Base-by-base conservation (phyloP, 2,888 invertebrate species). In the Pediacus dermestoides region DNA sequence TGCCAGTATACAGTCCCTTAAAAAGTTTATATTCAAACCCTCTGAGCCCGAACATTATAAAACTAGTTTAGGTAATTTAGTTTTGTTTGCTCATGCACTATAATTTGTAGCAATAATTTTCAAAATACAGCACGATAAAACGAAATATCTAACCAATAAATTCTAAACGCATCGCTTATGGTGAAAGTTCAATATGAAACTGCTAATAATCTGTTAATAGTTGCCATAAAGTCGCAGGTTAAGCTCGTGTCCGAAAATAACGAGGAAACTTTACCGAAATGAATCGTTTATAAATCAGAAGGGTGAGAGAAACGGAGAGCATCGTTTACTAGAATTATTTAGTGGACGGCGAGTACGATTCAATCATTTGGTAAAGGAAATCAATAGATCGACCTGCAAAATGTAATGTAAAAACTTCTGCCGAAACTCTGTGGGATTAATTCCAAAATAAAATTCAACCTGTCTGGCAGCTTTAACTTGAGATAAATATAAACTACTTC, bases 131-230 rank as follows among this genome's bases (percentile, higher is more conserved):
- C n/a, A n/a, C n/a, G 21, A 7, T 18, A 18, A 18, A 18, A 34
- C 37, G 31, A 37, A 46, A 46, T 38, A 42, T 37, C 37, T 37
- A 27, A 39, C 39, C 44, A 49, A 55, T 53, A 53, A 53, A 55
- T 55, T 55, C 53, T 34, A 34, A 34, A 41, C 48, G 45, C 50
- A 50, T 52, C 49, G 41, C 39, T 40, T 48, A 52, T 41, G 42
- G 39, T 27, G 37, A 50, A 53, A 52, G 44, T 54, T 53, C 50
- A 45, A 54, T 50, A 52, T 50, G 42, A 57, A 52, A 53, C 43
- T 52, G 53, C 54, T 56, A 58, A 56, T 58, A 58, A 55, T 55
- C 53, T 55, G 58, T 55, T 57, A 58, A 58, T 53, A 53, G 52
- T 53, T 58, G 51, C 46, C 44, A 43, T 48, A 40, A 50, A 50